Base-by-base conservation (phyloP, 2,888 invertebrate species). In the Orthonevra nobilis region DNA sequence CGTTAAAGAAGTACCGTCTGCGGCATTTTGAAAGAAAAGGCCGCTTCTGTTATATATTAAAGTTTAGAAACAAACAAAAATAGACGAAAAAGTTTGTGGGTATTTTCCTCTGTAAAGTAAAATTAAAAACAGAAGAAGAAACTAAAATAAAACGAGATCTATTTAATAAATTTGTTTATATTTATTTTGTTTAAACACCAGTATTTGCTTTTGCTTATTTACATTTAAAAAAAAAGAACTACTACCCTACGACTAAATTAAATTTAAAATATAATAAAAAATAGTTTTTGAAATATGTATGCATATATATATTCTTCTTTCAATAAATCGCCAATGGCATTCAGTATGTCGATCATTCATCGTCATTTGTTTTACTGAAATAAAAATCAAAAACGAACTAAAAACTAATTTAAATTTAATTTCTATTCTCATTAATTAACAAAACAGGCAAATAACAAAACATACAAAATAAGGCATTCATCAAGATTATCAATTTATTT, bases 181-280 rank as follows among this genome's bases (percentile, higher is more conserved):
- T 79, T 79, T 79, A 68, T 73, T 79, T 56, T 79, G 66, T 70
- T 79, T 60, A 72, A 79, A 72, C 79, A 79, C 79, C 73, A 66
- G 60, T 79, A 68, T 72, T n/a, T n/a, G n/a, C n/a, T n/a, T 73
- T 46, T 79, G 48, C 60, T 79, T 79, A 79, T 79, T 72, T 79
- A 79, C 79, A 79, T 50, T 79, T n/a, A n/a, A n/a, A 38, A 72
- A 72, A 68, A 79, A 79, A 79, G 42, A 68, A 60, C 73, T 73
- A 61, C 68, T 68, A 73, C 60, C 36, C 66, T 79, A 68, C 40
- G 54, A 73, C 79, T 79, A 73, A 79, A 73, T 44, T 66, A 72
- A 48, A 72, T 54, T 54, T 66, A 73, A 20, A 50, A 68, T n/a
- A n/a, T n/a, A n/a, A n/a, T n/a, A n/a, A n/a, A n/a, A n/a, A n/a